phyloP scores from a whole-genome alignment of 2,113 vertebrate species.

The Mesocricetus auratus region DNA sequence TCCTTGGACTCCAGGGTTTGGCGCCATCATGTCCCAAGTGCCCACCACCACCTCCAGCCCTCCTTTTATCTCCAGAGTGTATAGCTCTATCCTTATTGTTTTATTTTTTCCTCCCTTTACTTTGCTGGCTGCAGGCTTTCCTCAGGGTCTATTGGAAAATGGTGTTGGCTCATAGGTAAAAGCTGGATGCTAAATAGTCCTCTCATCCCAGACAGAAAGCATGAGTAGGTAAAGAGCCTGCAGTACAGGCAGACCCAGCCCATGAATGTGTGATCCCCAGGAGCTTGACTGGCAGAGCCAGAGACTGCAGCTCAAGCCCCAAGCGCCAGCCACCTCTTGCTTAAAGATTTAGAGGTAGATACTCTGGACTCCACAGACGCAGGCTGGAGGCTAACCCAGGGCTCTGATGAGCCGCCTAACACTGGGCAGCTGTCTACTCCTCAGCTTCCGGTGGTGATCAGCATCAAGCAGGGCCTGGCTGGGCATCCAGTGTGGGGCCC shows the following conservation, averaged over 20 bases:
- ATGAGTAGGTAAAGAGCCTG: neutral
- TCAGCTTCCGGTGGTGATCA: neutral
- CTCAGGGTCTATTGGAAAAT: accelerated
- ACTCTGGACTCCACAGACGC: neutral
- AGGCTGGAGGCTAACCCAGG: neutral
- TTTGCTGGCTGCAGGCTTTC: neutral
- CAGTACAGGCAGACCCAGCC: neutral
- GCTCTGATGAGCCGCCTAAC: neutral
- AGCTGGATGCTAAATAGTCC: neutral
- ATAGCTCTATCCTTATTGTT: neutral
- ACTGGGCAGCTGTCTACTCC: neutral
- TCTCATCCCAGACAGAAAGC: neutral
- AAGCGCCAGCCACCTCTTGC: neutral
- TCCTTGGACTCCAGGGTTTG: neutral
- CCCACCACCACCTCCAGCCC: no score
- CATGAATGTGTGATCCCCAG: neutral
- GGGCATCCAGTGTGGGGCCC: no score
- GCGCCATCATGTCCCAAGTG: neutral
- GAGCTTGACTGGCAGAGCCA: neutral
- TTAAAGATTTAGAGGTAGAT: neutral
- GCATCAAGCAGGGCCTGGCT: neutral
- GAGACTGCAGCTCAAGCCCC: neutral
- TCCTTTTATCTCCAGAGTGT: neutral
- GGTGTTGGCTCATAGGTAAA: neutral
- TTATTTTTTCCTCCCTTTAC: neutral